A percentile compares a stretch with the other conserved stretches of the same genome.
These are phyloP conservation scores for Lagopus muta DNA, from an alignment of 2,113 vertebrate species.

Conservation along the genomic window DNA sequence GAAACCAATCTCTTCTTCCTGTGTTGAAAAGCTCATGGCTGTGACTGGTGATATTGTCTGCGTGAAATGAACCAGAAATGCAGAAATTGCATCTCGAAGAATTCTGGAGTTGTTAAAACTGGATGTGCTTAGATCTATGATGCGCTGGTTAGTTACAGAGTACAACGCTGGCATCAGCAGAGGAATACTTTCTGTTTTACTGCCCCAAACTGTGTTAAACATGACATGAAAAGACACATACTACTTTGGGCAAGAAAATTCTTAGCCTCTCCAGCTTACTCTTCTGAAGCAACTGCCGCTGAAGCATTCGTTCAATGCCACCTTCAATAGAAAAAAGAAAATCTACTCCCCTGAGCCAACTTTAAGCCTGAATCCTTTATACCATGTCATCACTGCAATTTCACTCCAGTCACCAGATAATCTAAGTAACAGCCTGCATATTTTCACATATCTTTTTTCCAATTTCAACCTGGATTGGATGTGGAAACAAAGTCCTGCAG, in stretches of 20 bases:
- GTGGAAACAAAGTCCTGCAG: background rate
- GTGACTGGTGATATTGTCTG: background rate
- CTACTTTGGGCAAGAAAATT: background rate
- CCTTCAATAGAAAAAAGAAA: background rate
- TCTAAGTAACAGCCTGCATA: background rate
- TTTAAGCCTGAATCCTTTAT: background rate
- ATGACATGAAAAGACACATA: background rate
- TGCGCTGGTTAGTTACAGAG: background rate
- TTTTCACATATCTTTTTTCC: background rate
- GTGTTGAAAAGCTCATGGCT: background rate
- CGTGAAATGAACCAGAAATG: background rate
- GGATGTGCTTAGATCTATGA: background rate
- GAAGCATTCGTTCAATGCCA: background rate
- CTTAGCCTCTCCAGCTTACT: background rate
- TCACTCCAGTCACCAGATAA: background rate
- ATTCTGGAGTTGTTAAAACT: accelerated
- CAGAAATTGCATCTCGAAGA: background rate
- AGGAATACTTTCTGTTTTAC: background rate
- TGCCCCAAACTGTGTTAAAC: background rate
- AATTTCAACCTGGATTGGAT: background rate
- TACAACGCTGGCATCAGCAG: background rate
- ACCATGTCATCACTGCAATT: background rate
- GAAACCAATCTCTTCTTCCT: background rate
- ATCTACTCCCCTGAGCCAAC: background rate
- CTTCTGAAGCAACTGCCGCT: background rate